These are phyloP conservation scores for Astyanax mexicanus DNA, from an alignment of 2,797 vertebrate genomes.

Conservation along the genomic window DNA sequence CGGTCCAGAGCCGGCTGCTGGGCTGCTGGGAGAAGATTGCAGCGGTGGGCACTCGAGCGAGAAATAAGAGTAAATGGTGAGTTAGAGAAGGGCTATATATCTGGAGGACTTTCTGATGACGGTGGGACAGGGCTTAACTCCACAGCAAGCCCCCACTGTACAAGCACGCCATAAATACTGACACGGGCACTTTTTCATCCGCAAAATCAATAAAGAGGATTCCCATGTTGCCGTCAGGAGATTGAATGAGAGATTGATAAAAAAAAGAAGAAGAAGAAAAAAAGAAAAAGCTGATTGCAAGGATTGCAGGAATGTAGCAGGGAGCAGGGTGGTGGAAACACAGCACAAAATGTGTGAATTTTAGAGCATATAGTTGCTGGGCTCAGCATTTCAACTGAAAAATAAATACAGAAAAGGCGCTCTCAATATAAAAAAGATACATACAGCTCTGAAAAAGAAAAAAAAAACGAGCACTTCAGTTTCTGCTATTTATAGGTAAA, in stretches of 20 bases:
- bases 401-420: neutral
- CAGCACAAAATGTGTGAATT: neutral
- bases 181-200: conserved; percentile 65
- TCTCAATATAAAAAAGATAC: no score
- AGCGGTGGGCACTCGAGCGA: conserved; percentile 68
- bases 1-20: conserved; percentile 52
- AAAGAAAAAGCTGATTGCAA: neutral
- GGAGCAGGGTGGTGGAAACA: neutral
- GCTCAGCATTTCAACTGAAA: neutral
- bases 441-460: no score
- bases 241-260: conserved; percentile 37
- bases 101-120: conserved; percentile 76
- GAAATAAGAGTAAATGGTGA: conserved; percentile 81
- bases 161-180: conserved; percentile 64
- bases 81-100: conserved; percentile 73
- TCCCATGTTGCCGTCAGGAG: conserved; percentile 29
- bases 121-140: conserved; percentile 63
- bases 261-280: no score
- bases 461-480: no score
- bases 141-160: conserved; percentile 61
- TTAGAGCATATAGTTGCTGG: neutral
- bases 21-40: conserved; percentile 69
- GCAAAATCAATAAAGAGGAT: conserved; percentile 65
- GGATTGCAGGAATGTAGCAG: neutral
- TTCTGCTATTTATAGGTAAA: no score